Conservation (phyloP, 1,140 invertebrate species). For the Dreissena rostriformis region DNA sequence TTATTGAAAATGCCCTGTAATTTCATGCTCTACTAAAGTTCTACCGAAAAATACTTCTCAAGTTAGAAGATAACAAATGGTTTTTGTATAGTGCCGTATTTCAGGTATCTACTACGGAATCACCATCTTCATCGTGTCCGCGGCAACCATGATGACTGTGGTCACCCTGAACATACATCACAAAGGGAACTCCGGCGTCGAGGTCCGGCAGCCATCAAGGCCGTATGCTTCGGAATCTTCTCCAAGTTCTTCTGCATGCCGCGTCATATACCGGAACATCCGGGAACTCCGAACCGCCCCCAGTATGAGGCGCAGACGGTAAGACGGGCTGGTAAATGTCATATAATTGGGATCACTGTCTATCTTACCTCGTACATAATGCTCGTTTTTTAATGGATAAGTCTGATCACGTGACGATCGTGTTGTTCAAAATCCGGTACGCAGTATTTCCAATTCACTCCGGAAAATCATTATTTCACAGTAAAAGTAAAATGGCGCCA, state of each 20-base stretch:
- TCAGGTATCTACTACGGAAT: slow-evolving; percentile 95
- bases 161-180: slow-evolving; percentile 91
- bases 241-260: slow-evolving; percentile 83
- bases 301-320: background rate
- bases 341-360: no score
- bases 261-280: slow-evolving; percentile 71
- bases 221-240: slow-evolving; percentile 85
- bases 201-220: slow-evolving; percentile 88
- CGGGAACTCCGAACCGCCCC: background rate
- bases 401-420: no score
- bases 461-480: no score
- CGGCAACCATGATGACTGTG: slow-evolving; percentile 91
- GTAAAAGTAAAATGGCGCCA: no score
- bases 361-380: background rate
- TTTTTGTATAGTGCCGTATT: slow-evolving; percentile 7
- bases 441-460: no score
- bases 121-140: slow-evolving; percentile 94
- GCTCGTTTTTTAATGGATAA: no score
- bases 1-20: no score
- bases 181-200: slow-evolving; percentile 89
- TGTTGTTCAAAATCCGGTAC: no score
- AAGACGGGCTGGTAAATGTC: background rate
- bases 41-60: no score
- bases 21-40: no score
- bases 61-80: no score